phyloP scores from a whole-genome alignment of 2,797 vertebrate genomes.

The Enteromius anoplus region DNA sequence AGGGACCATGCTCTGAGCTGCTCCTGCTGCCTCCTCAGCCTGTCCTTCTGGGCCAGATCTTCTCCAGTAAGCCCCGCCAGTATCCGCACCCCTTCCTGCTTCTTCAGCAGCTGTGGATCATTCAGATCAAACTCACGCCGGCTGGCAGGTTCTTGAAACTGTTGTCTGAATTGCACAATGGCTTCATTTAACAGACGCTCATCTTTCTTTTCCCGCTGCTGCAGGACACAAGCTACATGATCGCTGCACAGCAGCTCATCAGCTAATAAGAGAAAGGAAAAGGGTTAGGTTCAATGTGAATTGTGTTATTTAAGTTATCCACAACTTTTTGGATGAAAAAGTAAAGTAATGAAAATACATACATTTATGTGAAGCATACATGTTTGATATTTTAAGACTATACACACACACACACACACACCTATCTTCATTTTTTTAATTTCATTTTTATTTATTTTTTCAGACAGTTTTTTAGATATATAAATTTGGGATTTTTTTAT shows the following conservation, averaged over 20 bases:
- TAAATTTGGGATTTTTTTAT: neutral
- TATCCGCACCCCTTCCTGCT: slow-evolving; percentile 66
- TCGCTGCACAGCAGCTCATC: slow-evolving; percentile 58
- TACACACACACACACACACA: no score
- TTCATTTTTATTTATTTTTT: neutral
- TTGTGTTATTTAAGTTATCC: neutral
- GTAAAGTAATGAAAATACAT: neutral
- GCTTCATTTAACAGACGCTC: slow-evolving; percentile 69
- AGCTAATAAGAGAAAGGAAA: slow-evolving; percentile 58
- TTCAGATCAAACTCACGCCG: slow-evolving; percentile 82
- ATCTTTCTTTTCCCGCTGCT: slow-evolving; percentile 72
- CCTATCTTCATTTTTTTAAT: neutral
- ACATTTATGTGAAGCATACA: neutral
- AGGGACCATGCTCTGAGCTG: slow-evolving; percentile 85
- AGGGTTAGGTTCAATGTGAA: neutral
- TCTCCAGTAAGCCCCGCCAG: slow-evolving; percentile 86
- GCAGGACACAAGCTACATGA: slow-evolving; percentile 68
- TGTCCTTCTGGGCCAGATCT: slow-evolving; percentile 72
- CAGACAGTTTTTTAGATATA: neutral
- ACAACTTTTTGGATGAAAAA: neutral
- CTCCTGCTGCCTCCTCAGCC: slow-evolving; percentile 81
- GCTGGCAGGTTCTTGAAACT: slow-evolving; percentile 76
- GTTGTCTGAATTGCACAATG: slow-evolving; percentile 72
- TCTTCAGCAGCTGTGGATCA: slow-evolving; percentile 75
- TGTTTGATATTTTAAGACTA: no score